Evolutionary conservation across 23 tunicate species (phyloP), one percentile per base, ranked within the genome.

Genomic region (Botrylloides violaceus): DNA sequence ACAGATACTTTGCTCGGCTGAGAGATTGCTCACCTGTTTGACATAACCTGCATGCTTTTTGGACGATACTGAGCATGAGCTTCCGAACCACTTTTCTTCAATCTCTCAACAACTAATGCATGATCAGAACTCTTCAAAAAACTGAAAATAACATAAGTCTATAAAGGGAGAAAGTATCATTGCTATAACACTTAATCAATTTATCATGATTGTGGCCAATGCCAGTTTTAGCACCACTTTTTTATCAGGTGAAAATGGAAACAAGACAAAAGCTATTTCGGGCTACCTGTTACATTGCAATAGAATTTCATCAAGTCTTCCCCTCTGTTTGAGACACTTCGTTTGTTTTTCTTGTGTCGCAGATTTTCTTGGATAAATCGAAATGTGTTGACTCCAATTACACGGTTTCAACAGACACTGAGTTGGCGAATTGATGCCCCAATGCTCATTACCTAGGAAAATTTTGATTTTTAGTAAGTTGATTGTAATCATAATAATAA

Each of bases 371-470:
- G 96, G 96, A 59, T 65, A 66, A 25, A 88, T 77, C 25, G 39
- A 66, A 65, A 88, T 59, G 30, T 60, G 38, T 71, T 72, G 70
- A 4, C 63, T 30, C 96, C 96, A 88, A 32, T 81, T 88, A 58
- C 83, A 66, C 18, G 96, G 87, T 62, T 88, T 88, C 71, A 72
- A 56, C 66, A 88, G 58, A 35, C 96, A 81, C 32, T 81, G 87
- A 4, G 76, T 58, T 9, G 84, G 79, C 3, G 83, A 71, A 61
- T 81, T 87, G 20, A 77, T 71, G 3, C 96, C 96, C 96, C 96
- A 88, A 58, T 88, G 79, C 53, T 88, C 96, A 34, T 71, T 64
- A 3, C 89, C 96, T 88, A 53, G 38, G 80, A 64, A 24, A 47
- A 24, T 15, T 66, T 32, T 0, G 18, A 33, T 9, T 20, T 28